These are phyloP conservation scores for Seriola rivoliana DNA, from an alignment of 2,113 vertebrate genomes.

Conservation along the genomic window DNA sequence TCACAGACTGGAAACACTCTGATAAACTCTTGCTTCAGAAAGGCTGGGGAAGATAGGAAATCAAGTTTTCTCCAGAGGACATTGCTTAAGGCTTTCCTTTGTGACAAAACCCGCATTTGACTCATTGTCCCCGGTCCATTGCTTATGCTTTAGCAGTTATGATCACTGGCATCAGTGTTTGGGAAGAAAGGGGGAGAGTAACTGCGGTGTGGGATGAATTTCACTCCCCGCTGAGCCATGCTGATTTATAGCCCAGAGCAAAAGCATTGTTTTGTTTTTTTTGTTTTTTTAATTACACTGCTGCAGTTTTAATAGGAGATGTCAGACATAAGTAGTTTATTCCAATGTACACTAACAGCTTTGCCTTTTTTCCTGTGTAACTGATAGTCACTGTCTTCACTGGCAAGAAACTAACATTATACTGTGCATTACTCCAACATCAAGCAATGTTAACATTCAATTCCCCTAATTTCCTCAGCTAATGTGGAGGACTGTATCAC, in stretches of 20 bases:
- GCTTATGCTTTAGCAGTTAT: conserved; percentile 73
- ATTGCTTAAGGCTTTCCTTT: conserved; percentile 72
- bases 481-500: conserved; percentile 6
- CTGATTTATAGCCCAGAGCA: conserved; percentile 69
- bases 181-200: conserved; percentile 55
- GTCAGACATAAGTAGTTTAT: conserved; percentile 39
- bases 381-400: conserved; percentile 4
- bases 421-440: conserved; percentile 21
- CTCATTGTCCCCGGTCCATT: conserved; percentile 72
- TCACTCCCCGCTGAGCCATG: conserved; percentile 67
- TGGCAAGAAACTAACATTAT: conserved; percentile 11
- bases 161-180: conserved; percentile 69
- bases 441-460: conserved; percentile 28
- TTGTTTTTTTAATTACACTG: conserved; percentile 51
- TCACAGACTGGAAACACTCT: conserved; percentile 81
- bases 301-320: conserved; percentile 59
- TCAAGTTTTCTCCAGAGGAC: conserved; percentile 77
- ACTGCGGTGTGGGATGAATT: conserved; percentile 69
- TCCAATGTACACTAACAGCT: conserved; percentile 8
- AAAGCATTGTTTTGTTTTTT: conserved; percentile 41
- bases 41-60: conserved; percentile 72
- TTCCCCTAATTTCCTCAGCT: conserved; percentile 29
- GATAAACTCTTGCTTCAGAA: conserved; percentile 78
- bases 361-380: neutral
- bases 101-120: conserved; percentile 70